Evolutionary conservation across 2,888 invertebrate genomes (phyloP).

Genomic region (Drosophila histrio): DNA sequence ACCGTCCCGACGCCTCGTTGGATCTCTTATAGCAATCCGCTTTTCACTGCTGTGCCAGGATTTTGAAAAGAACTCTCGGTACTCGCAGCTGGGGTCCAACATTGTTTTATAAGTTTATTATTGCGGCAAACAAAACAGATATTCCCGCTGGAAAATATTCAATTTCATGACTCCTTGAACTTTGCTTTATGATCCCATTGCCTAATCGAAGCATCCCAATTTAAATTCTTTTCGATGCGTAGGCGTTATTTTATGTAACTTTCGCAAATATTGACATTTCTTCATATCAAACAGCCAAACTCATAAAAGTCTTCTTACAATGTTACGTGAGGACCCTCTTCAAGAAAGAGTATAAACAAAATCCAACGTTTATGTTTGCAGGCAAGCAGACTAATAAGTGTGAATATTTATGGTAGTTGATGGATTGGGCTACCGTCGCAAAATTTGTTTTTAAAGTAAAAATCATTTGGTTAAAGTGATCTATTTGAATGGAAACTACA

Average conservation of each 20-base stretch:
- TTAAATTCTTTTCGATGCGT: conserved; percentile 1
- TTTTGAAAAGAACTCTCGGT: background rate
- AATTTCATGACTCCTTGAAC: conserved; percentile 3
- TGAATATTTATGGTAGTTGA: conserved; percentile 15
- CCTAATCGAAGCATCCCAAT: background rate
- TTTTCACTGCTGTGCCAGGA: conserved; percentile 11
- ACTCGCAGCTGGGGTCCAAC: background rate
- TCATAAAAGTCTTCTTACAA: conserved; percentile 8
- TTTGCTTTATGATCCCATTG: background rate
- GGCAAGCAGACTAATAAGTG: conserved; percentile 4
- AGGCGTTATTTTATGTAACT: background rate
- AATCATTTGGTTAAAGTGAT: background rate
- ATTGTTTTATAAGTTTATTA: conserved; percentile 27
- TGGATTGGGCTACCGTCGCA: background rate
- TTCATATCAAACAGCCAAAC: conserved; percentile 6
- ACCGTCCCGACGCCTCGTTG: conserved; percentile 23
- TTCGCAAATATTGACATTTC: conserved; percentile 19
- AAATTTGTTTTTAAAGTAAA: background rate
- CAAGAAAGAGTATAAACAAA: conserved; percentile 5
- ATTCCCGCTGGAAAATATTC: conserved; percentile 9
- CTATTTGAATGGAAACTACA: background rate
- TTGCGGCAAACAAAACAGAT: background rate
- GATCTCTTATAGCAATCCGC: conserved; percentile 26
- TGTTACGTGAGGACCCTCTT: background rate
- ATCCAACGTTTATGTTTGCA: conserved; percentile 12